Evolutionary conservation across 2,888 invertebrate species (phyloP).

Genomic region (Agriopis aurantiaria): DNA sequence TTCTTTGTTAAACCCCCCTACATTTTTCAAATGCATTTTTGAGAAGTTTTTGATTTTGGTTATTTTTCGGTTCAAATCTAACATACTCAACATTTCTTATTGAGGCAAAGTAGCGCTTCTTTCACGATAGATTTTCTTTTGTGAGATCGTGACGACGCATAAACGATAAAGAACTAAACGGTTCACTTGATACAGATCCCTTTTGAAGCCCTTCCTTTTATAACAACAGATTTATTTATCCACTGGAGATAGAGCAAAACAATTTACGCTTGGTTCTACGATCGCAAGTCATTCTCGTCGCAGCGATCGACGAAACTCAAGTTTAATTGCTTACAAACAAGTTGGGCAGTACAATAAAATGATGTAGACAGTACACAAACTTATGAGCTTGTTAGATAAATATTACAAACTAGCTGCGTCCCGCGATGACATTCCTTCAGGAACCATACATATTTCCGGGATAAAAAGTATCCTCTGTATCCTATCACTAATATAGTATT

Average conservation of each 20-base stretch:
- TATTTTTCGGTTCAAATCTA: not conserved
- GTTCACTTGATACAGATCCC: constrained; percentile 36
- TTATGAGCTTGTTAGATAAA: not conserved
- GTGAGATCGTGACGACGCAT: constrained; percentile 32
- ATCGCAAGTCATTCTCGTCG: constrained; percentile 43
- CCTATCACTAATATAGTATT: too few relatives aligned
- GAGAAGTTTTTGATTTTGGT: too few relatives aligned
- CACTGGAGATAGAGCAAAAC: constrained; percentile 39
- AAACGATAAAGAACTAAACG: constrained; percentile 33
- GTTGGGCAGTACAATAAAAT: constrained; percentile 57
- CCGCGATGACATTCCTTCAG: too few relatives aligned
- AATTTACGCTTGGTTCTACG: constrained; percentile 36
- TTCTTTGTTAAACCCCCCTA: too few relatives aligned
- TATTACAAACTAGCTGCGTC: too few relatives aligned
- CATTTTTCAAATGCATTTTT: too few relatives aligned
- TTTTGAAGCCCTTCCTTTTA: constrained; percentile 32
- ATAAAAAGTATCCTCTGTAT: too few relatives aligned
- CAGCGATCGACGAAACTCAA: constrained; percentile 47
- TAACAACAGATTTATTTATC: constrained; percentile 37
- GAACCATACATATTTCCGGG: too few relatives aligned
- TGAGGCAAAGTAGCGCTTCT: constrained; percentile 19
- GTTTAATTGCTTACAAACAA: constrained; percentile 65
- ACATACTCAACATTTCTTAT: constrained; percentile 3
- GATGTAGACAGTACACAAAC: constrained; percentile 42
- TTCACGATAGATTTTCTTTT: constrained; percentile 27